phyloP scores from a whole-genome alignment of 2,888 invertebrate species.

The Pimpla rufipes region DNA sequence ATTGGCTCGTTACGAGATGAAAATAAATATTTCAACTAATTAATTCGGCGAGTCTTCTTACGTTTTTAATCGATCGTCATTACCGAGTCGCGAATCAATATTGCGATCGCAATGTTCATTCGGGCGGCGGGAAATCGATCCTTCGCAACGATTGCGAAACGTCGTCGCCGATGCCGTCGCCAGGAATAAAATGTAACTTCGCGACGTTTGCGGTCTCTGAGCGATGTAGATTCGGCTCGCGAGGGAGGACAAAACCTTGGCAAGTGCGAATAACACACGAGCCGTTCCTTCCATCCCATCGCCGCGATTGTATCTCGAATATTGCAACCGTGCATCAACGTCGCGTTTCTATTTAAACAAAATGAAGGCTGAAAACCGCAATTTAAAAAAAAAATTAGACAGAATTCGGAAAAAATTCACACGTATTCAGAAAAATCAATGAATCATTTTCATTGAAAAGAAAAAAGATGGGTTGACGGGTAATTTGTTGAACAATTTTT shows the following conservation, averaged over 20 bases:
- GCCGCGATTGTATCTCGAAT: neutral
- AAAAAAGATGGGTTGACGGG: too few relatives aligned
- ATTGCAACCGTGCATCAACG: too few relatives aligned
- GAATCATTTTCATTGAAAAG: too few relatives aligned
- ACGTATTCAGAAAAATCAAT: too few relatives aligned
- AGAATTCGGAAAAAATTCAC: too few relatives aligned
- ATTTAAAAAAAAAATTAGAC: too few relatives aligned
- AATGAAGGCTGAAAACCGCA: too few relatives aligned
- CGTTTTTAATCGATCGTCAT: neutral
- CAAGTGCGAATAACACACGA: slow-evolving; percentile 9
- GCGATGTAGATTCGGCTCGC: slow-evolving; percentile 26
- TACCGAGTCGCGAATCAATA: neutral
- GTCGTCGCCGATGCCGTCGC: slow-evolving; percentile 35
- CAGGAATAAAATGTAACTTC: slow-evolving; percentile 37
- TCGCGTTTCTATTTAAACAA: too few relatives aligned
- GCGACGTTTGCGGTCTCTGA: slow-evolving; percentile 55
- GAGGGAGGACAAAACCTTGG: slow-evolving; percentile 42
- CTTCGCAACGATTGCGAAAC: slow-evolving; percentile 36
- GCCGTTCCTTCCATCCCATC: neutral
- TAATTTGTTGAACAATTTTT: too few relatives aligned
- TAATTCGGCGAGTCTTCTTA: neutral
- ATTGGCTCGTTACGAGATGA: slow-evolving; percentile 52
- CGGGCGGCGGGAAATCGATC: slow-evolving; percentile 50
- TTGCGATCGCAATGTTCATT: slow-evolving; percentile 32
- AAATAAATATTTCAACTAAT: slow-evolving; percentile 56